Evolutionary conservation across 2,888 invertebrate species (phyloP).

Genomic region (Hirtodrosophila alboralis): DNA sequence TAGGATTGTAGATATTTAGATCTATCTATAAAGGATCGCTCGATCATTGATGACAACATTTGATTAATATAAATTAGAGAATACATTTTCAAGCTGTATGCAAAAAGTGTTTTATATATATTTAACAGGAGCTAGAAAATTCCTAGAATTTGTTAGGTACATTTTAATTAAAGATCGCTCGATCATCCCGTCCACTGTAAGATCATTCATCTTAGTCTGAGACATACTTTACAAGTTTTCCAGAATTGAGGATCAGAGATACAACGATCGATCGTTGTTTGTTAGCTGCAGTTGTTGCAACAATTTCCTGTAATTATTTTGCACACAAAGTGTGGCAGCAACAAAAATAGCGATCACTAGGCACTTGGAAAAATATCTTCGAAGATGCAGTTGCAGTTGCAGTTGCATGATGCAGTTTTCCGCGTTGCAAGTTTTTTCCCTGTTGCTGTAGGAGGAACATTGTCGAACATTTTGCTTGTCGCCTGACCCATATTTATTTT

Average conservation of each 20-base stretch:
- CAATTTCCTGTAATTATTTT: constrained; percentile 35
- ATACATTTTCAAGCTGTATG: too few species aligned
- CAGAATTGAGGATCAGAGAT: constrained; percentile 10
- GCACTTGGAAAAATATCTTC: constrained; percentile 17
- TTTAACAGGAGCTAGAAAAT: too few species aligned
- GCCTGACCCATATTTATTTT: constrained; percentile 75
- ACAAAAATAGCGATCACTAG: constrained; percentile 40
- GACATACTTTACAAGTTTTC: constrained; percentile 7
- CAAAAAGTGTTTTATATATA: too few species aligned
- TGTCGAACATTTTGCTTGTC: constrained; percentile 41
- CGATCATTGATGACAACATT: too few species aligned
- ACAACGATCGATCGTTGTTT: constrained; percentile 30
- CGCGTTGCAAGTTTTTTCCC: neutral
- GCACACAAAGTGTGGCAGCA: constrained; percentile 25
- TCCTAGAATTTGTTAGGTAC: too few species aligned
- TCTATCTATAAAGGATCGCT: too few species aligned
- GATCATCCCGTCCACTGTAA: too few species aligned
- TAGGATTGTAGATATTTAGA: too few species aligned
- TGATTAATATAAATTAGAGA: too few species aligned
- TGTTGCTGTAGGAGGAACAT: constrained; percentile 16
- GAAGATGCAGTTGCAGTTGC: constrained; percentile 12
- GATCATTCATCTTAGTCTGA: constrained; percentile 6
- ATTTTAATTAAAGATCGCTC: too few species aligned
- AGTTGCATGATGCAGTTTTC: constrained; percentile 21
- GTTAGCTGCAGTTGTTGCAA: constrained; percentile 16